These are phyloP conservation scores for Adrianichthys oophorus DNA, from an alignment of 2,797 vertebrate species.

Conservation along the genomic window DNA sequence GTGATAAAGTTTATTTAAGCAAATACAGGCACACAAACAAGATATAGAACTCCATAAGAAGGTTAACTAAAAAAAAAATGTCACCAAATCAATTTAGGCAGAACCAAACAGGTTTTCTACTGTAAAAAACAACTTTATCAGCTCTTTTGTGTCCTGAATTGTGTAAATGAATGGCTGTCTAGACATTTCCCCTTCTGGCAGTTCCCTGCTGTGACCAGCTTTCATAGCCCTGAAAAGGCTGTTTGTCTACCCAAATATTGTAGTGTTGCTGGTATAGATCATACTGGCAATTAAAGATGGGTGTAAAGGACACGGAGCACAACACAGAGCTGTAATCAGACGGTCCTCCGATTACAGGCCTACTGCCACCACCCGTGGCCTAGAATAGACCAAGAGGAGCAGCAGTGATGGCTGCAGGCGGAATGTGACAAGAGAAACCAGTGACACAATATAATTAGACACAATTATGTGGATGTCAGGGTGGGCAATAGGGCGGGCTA, in stretches of 20 bases:
- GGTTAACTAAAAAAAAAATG: no score
- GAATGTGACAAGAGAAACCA: slow-evolving; percentile 62
- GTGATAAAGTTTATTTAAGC: no score
- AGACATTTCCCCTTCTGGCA: slow-evolving; percentile 26
- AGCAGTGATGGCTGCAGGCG: slow-evolving; percentile 42
- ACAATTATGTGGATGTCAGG: slow-evolving; percentile 63
- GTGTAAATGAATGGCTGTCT: slow-evolving; percentile 2
- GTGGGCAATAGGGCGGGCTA: slow-evolving; percentile 34
- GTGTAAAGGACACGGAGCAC: slow-evolving; percentile 50
- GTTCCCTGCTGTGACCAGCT: slow-evolving; percentile 8
- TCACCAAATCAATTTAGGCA: neutral
- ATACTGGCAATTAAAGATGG: slow-evolving; percentile 40
- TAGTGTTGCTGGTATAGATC: slow-evolving; percentile 29
- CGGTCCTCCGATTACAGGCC: slow-evolving; percentile 71
- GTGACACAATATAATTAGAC: slow-evolving; percentile 67
- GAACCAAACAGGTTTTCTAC: neutral
- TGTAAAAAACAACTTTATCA: neutral
- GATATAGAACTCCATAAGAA: no score
- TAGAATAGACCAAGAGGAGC: slow-evolving; percentile 73
- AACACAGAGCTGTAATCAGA: slow-evolving; percentile 72
- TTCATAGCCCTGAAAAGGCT: slow-evolving; percentile 25
- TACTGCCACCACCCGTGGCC: slow-evolving; percentile 60
- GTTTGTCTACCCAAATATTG: slow-evolving; percentile 52
- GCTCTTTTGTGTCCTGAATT: slow-evolving; percentile 2
- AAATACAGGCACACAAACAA: no score